Conservation (phyloP, 2,888 invertebrate species). For the Coleophora deauratella region DNA sequence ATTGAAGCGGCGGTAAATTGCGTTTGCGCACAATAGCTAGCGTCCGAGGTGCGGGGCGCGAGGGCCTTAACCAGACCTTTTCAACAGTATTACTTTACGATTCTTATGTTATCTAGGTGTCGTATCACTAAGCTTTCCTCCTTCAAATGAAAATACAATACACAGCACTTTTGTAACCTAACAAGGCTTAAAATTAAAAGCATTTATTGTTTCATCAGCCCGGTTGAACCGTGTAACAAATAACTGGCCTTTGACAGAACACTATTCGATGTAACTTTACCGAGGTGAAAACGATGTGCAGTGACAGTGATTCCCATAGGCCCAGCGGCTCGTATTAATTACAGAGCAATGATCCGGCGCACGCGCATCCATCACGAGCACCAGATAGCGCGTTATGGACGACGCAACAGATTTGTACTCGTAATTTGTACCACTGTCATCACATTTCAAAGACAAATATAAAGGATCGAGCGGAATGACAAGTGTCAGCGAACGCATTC, state of each 20-base stretch:
- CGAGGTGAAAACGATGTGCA: conserved; percentile 54
- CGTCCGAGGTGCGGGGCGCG: conserved; percentile 27
- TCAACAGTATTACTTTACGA: conserved; percentile 63
- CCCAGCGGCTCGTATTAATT: conserved; percentile 60
- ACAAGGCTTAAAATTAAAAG: conserved; percentile 21
- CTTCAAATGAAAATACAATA: no score
- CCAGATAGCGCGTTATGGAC: conserved; percentile 69
- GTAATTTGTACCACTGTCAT: conserved; percentile 75
- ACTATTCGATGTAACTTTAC: conserved; percentile 49
- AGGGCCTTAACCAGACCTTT: conserved; percentile 40
- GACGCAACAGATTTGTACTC: conserved; percentile 68
- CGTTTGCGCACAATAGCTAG: conserved; percentile 52
- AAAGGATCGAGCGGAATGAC: conserved; percentile 73
- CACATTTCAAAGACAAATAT: conserved; percentile 75
- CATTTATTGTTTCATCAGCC: conserved; percentile 34
- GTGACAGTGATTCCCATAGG: conserved; percentile 64
- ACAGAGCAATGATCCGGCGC: conserved; percentile 58
- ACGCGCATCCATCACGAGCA: conserved; percentile 61
- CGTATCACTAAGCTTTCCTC: conserved; percentile 21
- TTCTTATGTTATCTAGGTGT: conserved; percentile 66
- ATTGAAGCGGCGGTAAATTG: conserved; percentile 73
- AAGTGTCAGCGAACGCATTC: conserved; percentile 65
- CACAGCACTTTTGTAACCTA: no score
- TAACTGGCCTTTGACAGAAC: conserved; percentile 44
- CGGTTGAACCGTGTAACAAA: conserved; percentile 38